Evolutionary conservation across 1,140 invertebrate species (phyloP).

Genomic region (Aphaenogaster rudis): DNA sequence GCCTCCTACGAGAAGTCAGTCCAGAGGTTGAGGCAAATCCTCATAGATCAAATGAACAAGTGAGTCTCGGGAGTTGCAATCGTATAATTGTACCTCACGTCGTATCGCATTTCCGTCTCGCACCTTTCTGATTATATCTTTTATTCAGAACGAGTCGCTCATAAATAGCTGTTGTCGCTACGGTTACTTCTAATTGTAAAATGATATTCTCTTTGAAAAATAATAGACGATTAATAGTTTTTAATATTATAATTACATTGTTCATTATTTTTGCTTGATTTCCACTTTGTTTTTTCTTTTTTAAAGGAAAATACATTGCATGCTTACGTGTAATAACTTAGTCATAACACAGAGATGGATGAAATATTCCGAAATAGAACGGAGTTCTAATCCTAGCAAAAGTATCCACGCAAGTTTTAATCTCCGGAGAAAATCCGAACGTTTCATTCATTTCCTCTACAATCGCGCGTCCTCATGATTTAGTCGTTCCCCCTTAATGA

Average conservation of each 20-base stretch:
- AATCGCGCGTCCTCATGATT: slow-evolving; percentile 42
- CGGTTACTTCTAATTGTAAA: background rate
- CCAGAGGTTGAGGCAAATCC: slow-evolving; percentile 90
- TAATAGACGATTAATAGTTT: background rate
- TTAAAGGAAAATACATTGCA: background rate
- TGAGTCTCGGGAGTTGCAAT: slow-evolving; percentile 68
- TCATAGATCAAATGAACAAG: slow-evolving; percentile 88
- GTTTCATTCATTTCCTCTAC: slow-evolving; percentile 67
- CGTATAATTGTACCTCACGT: background rate
- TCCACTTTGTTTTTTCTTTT: background rate
- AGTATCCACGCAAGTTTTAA: background rate
- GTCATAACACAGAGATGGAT: slow-evolving; percentile 30
- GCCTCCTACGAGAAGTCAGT: slow-evolving; percentile 93
- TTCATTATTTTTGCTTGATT: background rate
- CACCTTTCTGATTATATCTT: background rate
- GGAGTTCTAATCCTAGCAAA: background rate
- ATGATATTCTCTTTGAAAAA: background rate
- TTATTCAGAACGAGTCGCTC: background rate
- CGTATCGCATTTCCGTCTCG: background rate
- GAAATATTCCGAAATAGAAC: slow-evolving; percentile 33
- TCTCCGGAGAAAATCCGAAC: background rate
- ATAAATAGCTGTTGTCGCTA: background rate
- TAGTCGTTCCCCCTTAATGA: slow-evolving; percentile 71
- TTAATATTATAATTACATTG: background rate
- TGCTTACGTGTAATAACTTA: background rate